Evolutionary conservation across 2,797 vertebrate species (phyloP).

Genomic region (Xerus rutilus): DNA sequence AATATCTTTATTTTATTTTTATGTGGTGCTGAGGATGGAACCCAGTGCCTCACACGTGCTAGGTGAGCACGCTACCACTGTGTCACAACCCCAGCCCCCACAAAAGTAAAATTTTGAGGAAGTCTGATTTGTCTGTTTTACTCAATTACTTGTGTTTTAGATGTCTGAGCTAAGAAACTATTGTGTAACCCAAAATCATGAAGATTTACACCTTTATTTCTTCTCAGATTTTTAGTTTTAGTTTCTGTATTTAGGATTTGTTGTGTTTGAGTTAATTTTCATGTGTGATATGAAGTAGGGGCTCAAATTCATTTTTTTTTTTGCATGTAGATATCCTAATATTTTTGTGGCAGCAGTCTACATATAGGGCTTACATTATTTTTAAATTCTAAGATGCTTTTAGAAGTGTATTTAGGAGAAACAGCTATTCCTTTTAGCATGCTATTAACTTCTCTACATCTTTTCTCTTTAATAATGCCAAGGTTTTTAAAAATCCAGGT

Average conservation of each 20-base stretch:
- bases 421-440: not conserved
- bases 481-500: conserved; percentile 15
- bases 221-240: conserved; percentile 34
- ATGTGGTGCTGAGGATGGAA: no score
- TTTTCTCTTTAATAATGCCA: not conserved
- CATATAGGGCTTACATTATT: not conserved
- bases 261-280: conserved; percentile 45
- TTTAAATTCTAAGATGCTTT: conserved; percentile 8
- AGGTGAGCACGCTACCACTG: no score
- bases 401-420: conserved; percentile 7
- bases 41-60: no score
- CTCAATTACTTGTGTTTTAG: not conserved
- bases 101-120: not conserved
- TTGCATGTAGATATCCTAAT: not conserved
- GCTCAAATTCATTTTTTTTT: not conserved
- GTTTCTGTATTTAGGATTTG: conserved; percentile 1
- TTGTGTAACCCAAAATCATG: not conserved
- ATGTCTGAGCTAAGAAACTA: not conserved
- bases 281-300: not conserved
- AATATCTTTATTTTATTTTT: no score
- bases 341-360: not conserved
- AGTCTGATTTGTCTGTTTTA: not conserved
- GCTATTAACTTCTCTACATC: not conserved
- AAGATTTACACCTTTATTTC: not conserved
- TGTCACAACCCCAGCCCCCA: not conserved